These are phyloP conservation scores for Plectropomus leopardus DNA, from an alignment of 2,113 vertebrate genomes.

Conservation along the genomic window DNA sequence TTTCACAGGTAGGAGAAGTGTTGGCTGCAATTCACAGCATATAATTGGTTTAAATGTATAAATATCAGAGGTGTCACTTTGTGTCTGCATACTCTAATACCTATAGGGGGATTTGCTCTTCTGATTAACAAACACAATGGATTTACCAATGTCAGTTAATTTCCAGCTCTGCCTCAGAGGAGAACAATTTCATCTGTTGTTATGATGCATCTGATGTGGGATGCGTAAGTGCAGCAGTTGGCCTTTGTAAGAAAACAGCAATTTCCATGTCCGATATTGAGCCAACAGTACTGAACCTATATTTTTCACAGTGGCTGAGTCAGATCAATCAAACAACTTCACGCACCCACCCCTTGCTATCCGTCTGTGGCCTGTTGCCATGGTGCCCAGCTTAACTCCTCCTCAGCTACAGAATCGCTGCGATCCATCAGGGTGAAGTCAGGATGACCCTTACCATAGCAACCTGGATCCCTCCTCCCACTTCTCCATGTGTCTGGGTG, in stretches of 20 bases:
- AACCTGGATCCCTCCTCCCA: constrained; percentile 81
- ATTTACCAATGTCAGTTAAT: constrained; percentile 8
- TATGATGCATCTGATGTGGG: constrained; percentile 24
- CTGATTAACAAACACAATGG: constrained; percentile 6
- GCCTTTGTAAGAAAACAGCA: constrained; percentile 64
- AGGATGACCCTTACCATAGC: constrained; percentile 84
- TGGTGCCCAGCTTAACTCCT: constrained; percentile 82
- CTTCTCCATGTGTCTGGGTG: constrained; percentile 71
- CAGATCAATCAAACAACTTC: constrained; percentile 77
- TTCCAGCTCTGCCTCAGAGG: background rate
- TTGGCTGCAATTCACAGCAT: constrained; percentile 74
- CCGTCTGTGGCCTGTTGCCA: constrained; percentile 84
- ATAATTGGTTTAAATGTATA: constrained; percentile 76
- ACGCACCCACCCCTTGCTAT: constrained; percentile 63
- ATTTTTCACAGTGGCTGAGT: constrained; percentile 76
- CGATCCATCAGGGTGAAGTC: constrained; percentile 80
- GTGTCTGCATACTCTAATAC: constrained; percentile 26
- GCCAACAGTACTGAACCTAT: constrained; percentile 68
- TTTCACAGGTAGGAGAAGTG: constrained; percentile 73
- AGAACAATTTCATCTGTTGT: constrained; percentile 4
- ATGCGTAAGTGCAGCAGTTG: constrained; percentile 25
- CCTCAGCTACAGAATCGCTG: constrained; percentile 70
- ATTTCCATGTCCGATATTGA: constrained; percentile 72
- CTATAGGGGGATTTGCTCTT: constrained; percentile 28
- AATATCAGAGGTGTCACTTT: constrained; percentile 66